A percentile compares a stretch with the other conserved stretches of the same genome.
Conservation (phyloP, 2,797 vertebrate genomes). For the Antennarius maculatus region DNA sequence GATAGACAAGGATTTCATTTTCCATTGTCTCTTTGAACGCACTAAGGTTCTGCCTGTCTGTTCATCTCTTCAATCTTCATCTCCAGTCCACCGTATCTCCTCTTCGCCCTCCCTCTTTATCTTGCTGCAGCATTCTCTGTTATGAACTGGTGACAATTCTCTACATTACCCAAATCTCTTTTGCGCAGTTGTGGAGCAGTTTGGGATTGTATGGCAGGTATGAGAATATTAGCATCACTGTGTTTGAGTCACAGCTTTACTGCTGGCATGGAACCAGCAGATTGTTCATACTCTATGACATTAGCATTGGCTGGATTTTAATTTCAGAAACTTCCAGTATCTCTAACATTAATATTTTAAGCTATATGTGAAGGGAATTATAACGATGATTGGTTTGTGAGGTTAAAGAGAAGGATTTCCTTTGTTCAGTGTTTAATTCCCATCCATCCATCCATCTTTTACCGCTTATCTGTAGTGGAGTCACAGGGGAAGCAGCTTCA, state of each 20-base stretch:
- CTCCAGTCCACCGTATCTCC: slow-evolving; percentile 19
- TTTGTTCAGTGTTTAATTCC: slow-evolving; percentile 54
- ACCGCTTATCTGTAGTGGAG: too few relatives aligned
- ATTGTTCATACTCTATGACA: slow-evolving; percentile 31
- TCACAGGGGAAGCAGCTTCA: too few relatives aligned
- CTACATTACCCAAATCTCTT: slow-evolving; percentile 16
- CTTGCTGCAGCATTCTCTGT: slow-evolving; percentile 19
- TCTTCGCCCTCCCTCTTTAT: slow-evolving; percentile 16
- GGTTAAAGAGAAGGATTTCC: slow-evolving; percentile 51
- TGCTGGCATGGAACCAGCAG: slow-evolving; percentile 6
- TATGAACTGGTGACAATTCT: slow-evolving; percentile 18
- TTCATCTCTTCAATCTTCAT: slow-evolving; percentile 60
- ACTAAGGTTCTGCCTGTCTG: slow-evolving; percentile 30
- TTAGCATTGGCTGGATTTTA: slow-evolving; percentile 25
- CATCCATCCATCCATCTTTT: too few relatives aligned
- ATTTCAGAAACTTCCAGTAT: slow-evolving; percentile 41
- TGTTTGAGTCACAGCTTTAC: background rate
- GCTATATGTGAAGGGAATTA: slow-evolving; percentile 31
- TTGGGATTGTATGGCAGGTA: slow-evolving; percentile 36
- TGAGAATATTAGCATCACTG: slow-evolving; percentile 19
- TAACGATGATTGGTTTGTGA: slow-evolving; percentile 14
- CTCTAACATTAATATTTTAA: slow-evolving; percentile 42
- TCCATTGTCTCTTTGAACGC: slow-evolving; percentile 33
- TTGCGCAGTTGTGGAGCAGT: slow-evolving; percentile 26
- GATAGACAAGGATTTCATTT: slow-evolving; percentile 35